Percentiles rank a stretch among this genome's conserved stretches.
Conservation (phyloP, 2,797 vertebrate genomes). For the Geotrypetes seraphini region DNA sequence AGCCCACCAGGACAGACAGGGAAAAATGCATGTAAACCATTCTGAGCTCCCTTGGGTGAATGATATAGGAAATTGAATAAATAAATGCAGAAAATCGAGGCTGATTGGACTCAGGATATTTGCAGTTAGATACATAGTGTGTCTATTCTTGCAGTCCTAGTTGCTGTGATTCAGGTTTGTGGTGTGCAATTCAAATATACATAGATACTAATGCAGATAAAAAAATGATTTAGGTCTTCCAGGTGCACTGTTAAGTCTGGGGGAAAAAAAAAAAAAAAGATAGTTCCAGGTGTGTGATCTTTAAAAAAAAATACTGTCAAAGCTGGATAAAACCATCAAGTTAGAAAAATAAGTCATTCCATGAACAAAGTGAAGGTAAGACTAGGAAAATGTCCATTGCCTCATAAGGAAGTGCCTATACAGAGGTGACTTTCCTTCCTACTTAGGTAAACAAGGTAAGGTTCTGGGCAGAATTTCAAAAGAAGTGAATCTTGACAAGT, state of each 20-base stretch:
- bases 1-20: too few species aligned
- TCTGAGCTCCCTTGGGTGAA: too few species aligned
- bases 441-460: conserved; percentile 50
- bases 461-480: conserved; percentile 50
- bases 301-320: conserved; percentile 49
- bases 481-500: conserved; percentile 41
- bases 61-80: too few species aligned
- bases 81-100: too few species aligned
- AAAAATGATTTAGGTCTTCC: conserved; percentile 61
- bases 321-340: conserved; percentile 55
- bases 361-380: conserved; percentile 40
- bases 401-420: conserved; percentile 28
- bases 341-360: conserved; percentile 42
- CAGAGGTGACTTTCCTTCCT: conserved; percentile 48
- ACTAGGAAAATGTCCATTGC: conserved; percentile 23
- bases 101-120: not conserved
- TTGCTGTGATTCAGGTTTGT: conserved; percentile 24
- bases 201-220: conserved; percentile 38
- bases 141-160: conserved; percentile 13
- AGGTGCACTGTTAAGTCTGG: conserved; percentile 51
- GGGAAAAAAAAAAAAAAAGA: conserved; percentile 44
- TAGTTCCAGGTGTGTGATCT: conserved; percentile 57
- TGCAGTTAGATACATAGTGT: not conserved
- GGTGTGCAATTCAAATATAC: conserved; percentile 26
- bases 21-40: too few species aligned